Conservation (phyloP, 1,140 invertebrate genomes). For the Bombus polaris region DNA sequence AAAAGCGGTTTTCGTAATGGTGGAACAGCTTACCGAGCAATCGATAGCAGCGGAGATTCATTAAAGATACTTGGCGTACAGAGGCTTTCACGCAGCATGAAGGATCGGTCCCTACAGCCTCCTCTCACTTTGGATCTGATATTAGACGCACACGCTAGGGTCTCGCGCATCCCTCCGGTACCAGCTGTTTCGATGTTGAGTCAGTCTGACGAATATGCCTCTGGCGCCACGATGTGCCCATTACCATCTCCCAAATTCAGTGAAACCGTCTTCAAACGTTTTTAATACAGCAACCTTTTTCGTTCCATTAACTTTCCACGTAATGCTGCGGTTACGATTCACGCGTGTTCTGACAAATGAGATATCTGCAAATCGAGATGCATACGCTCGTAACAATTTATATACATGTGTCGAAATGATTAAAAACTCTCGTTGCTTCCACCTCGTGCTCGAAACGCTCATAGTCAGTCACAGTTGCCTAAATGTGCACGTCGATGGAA, state of each 20-base stretch:
- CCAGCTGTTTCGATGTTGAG: conserved; percentile 52
- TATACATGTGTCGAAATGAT: too few species aligned
- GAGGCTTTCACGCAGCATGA: conserved; percentile 39
- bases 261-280: not conserved
- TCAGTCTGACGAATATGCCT: conserved; percentile 6
- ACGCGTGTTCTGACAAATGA: not conserved
- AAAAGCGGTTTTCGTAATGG: conserved; percentile 58
- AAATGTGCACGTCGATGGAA: not conserved
- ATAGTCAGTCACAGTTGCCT: too few species aligned
- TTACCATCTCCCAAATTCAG: not conserved
- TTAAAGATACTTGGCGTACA: conserved; percentile 50
- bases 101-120: conserved; percentile 46
- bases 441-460: too few species aligned
- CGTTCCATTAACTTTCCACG: not conserved
- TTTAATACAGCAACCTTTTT: not conserved
- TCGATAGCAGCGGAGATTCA: conserved; percentile 55
- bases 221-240: not conserved
- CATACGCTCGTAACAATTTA: not conserved
- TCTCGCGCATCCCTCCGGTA: conserved; percentile 24
- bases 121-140: conserved; percentile 45
- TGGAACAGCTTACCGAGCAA: conserved; percentile 29
- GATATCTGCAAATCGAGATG: not conserved
- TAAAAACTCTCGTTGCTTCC: too few species aligned
- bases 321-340: not conserved
- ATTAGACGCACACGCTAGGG: conserved; percentile 40